Evolutionary conservation across 2,797 vertebrate genomes (phyloP), one percentile per base, ranked within the genome.

Genomic region (Hoplostethus atlanticus): DNA sequence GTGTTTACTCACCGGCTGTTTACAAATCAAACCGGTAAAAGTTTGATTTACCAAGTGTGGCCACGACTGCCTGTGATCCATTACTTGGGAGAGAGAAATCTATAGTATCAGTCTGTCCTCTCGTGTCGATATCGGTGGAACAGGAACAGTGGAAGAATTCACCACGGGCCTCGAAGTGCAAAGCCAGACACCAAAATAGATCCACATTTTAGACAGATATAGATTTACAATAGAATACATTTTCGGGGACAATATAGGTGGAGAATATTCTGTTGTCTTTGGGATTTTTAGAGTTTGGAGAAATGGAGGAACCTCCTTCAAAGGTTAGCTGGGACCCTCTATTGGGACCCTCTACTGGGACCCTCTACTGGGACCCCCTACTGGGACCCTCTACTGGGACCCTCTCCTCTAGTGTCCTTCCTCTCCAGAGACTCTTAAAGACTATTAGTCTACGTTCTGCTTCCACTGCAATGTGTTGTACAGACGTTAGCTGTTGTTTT

Each of bases 401-500:
- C 10, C 50, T 10, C 30, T 61, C 60, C 36, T 34, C 63, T 10
- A 10, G 40, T 11, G 10, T 42, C 40, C 9, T 42, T 54, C 55
- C 44, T 67, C 31, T 60, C 55, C 34, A 31, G 10, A 58, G 9
- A 34, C 53, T 51, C 30, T 60, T 51, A 38, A 55, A 1, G 13
- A 15, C 46, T 47, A 17, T 51, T 16, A 53, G 52, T 56, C 40
- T 62, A 48, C 38, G 67, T 55, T 30, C 54, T 63, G 54, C 40
- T 31, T 56, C 16, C 44, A 21, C 54, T 30, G 38, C 30, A 56
- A 52, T 68, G 61, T 50, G 25, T 16, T 28, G 11, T 50, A 74
- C 70, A 58, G 13, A 73, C 78, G 44, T 52, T 60, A 55, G 52
- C 59, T 63, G 25, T 54, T 54, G 50, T 65, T 51, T 57, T 10